Evolutionary conservation across 1,140 invertebrate species (phyloP).

Genomic region (Lordiphosa collinella): DNA sequence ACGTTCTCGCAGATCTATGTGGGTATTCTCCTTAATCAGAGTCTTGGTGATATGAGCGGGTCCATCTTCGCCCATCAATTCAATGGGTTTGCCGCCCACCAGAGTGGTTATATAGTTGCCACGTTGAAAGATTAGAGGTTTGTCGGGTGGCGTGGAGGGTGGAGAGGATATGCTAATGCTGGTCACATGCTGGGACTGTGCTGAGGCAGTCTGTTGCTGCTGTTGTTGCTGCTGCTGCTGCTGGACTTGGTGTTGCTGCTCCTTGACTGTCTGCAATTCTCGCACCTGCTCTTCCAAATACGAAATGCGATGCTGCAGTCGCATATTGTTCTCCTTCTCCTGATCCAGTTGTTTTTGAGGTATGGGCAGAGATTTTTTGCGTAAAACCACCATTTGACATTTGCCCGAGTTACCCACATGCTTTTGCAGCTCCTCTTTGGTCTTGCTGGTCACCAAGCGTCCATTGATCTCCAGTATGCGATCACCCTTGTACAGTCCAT

Average conservation of each 20-base stretch:
- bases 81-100: conserved; percentile 77
- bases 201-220: conserved; percentile 19
- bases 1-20: conserved; percentile 56
- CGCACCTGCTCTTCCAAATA: conserved; percentile 93
- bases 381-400: conserved; percentile 82
- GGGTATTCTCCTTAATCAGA: conserved; percentile 73
- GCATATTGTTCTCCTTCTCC: conserved; percentile 87
- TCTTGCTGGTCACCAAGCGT: conserved; percentile 85
- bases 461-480: conserved; percentile 92
- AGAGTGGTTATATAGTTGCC: conserved; percentile 79
- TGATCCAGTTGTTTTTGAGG: conserved; percentile 66
- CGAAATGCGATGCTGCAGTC: conserved; percentile 91
- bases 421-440: conserved; percentile 84
- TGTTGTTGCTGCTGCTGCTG: conserved; percentile 18
- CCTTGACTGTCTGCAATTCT: conserved; percentile 82
- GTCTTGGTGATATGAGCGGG: conserved; percentile 70
- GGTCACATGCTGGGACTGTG: conserved; percentile 65
- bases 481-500: conserved; percentile 87
- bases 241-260: conserved; percentile 26
- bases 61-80: conserved; percentile 50
- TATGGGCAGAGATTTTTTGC: conserved; percentile 73
- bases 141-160: conserved; percentile 64
- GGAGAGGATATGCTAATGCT: conserved; percentile 79
- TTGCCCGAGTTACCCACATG: conserved; percentile 72
- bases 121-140: conserved; percentile 71